Conservation (phyloP, 1,140 invertebrate species). For the Bicyclus anynana region DNA sequence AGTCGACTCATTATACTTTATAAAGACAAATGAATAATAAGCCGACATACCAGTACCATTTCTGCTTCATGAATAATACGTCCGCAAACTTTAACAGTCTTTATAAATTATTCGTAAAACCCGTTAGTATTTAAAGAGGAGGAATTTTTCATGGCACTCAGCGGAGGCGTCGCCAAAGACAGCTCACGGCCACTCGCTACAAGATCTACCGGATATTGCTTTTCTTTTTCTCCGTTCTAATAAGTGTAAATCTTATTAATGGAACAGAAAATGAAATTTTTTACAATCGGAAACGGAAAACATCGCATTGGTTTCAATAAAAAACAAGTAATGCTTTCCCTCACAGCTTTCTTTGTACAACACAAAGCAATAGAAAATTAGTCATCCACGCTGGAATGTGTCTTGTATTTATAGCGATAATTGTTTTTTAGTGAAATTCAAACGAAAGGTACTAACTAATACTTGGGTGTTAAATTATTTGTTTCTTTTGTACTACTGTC, state of each 20-base stretch:
- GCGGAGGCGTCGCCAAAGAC: slow-evolving; percentile 32
- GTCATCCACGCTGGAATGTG: not conserved
- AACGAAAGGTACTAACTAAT: too few relatives aligned
- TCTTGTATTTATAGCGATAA: not conserved
- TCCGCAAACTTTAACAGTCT: slow-evolving; percentile 6
- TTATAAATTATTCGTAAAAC: slow-evolving; percentile 25
- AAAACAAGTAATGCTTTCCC: too few relatives aligned
- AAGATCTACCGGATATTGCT: slow-evolving; percentile 43
- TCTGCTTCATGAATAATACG: slow-evolving; percentile 7
- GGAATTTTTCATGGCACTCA: slow-evolving; percentile 29
- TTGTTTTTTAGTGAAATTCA: not conserved
- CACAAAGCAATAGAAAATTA: not conserved
- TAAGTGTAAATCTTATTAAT: slow-evolving; percentile 62
- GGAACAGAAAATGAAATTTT: slow-evolving; percentile 63
- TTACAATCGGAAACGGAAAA: slow-evolving; percentile 17
- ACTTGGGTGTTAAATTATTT: too few relatives aligned
- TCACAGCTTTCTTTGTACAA: not conserved
- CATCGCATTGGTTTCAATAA: not conserved
- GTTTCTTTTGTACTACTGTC: too few relatives aligned
- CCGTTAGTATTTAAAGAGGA: slow-evolving; percentile 28
- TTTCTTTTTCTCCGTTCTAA: slow-evolving; percentile 45
- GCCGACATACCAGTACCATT: not conserved
- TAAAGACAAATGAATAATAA: slow-evolving; percentile 6
- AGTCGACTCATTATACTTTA: slow-evolving; percentile 3
- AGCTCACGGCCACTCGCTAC: slow-evolving; percentile 40